Percentiles rank a stretch among this genome's conserved stretches.
Conservation (phyloP, 2,888 invertebrate species). For the Tetramorium bicarinatum region DNA sequence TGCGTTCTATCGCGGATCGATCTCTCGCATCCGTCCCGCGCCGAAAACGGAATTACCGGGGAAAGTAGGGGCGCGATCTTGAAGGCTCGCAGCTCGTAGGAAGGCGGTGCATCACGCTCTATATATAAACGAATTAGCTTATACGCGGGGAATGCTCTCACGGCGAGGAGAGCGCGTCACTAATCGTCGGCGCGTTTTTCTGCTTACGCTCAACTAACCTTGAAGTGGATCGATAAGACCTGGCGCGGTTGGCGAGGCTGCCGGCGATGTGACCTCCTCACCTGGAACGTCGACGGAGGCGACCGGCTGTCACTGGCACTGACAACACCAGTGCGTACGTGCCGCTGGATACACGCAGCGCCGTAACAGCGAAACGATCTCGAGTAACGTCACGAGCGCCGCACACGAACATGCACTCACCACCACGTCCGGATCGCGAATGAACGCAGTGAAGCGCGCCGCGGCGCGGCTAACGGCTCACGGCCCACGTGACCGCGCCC, state of each 20-base stretch:
- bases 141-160: neutral
- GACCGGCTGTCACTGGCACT: conserved; percentile 13
- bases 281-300: neutral
- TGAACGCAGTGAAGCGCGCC: neutral
- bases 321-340: neutral
- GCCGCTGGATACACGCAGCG: neutral
- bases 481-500: neutral
- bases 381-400: neutral
- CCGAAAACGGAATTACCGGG: neutral
- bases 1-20: neutral
- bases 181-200: conserved; percentile 3
- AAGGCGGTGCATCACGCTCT: conserved; percentile 10
- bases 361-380: neutral
- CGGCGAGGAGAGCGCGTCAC: neutral
- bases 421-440: neutral
- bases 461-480: neutral
- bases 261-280: neutral
- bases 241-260: neutral
- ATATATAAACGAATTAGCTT: conserved; percentile 31
- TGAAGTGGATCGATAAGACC: conserved; percentile 46
- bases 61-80: neutral
- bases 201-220: conserved; percentile 38
- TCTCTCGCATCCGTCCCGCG: neutral
- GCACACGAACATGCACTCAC: neutral
- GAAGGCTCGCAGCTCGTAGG: neutral